Evolutionary conservation across 2,797 vertebrate genomes (phyloP).

Genomic region (Spinus pinus): DNA sequence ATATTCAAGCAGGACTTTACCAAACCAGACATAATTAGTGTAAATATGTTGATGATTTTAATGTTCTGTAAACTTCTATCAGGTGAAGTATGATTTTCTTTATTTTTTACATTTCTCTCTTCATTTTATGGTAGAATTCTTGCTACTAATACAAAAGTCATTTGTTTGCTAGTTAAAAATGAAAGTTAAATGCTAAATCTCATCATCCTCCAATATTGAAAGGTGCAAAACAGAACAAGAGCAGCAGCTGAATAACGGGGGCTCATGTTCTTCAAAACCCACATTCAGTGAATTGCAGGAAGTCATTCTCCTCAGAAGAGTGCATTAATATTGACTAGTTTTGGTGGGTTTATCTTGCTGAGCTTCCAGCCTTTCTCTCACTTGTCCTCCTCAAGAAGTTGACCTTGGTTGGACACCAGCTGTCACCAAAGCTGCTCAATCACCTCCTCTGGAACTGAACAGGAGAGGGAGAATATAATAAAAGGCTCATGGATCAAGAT

Average conservation of each 20-base stretch:
- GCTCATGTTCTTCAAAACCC: not conserved
- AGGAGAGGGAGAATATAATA: not conserved
- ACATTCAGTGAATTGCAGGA: not conserved
- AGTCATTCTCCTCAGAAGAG: not conserved
- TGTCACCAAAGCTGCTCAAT: not conserved
- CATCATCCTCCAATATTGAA: not conserved
- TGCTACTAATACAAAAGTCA: not conserved
- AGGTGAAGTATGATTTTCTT: not conserved
- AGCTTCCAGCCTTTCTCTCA: not conserved
- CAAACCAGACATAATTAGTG: not conserved
- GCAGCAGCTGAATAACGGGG: not conserved
- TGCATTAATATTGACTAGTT: not conserved
- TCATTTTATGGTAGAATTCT: not conserved
- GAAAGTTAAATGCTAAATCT: not conserved
- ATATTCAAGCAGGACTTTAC: not conserved
- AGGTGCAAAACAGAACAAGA: not conserved
- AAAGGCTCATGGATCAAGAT: accelerated
- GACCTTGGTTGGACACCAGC: not conserved
- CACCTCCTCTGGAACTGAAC: not conserved
- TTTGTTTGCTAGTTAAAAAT: not conserved
- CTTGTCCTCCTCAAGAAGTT: not conserved
- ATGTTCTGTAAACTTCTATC: not conserved
- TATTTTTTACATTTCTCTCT: not conserved
- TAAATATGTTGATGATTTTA: not conserved
- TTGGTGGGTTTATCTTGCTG: not conserved